Percentiles rank a stretch among this genome's conserved stretches.
Conservation (phyloP, 2,113 vertebrate species). For the Pygathrix nemaeus region DNA sequence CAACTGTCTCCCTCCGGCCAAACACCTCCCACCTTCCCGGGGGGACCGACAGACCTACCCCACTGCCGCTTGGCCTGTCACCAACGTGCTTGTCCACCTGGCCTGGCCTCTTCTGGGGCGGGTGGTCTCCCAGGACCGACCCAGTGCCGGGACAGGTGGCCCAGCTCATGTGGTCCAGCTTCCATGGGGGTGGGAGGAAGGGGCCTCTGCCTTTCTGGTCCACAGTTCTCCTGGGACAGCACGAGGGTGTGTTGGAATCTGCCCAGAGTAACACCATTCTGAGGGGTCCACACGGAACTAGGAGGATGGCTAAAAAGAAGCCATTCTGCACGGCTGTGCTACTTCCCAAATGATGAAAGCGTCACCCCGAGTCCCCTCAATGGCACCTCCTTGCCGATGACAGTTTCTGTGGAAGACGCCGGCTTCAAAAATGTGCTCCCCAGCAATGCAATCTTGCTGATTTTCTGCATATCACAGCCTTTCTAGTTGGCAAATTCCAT, state of each 20-base stretch:
- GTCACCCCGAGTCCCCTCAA: not conserved
- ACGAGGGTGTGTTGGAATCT: not conserved
- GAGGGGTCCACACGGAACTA: not conserved
- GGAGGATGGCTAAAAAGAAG: rapidly evolving
- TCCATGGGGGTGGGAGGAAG: not conserved
- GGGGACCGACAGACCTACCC: not conserved
- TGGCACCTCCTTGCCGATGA: not conserved
- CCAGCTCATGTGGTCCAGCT: rapidly evolving
- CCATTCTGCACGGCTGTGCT: too few species aligned
- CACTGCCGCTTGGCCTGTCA: not conserved
- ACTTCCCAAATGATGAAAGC: rapidly evolving
- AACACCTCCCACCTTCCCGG: not conserved
- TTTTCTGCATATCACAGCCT: not conserved
- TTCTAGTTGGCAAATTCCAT: not conserved
- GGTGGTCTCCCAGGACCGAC: not conserved
- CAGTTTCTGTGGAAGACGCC: rapidly evolving
- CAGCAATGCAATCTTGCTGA: rapidly evolving
- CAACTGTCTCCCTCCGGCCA: not conserved
- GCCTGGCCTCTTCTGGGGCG: not conserved
- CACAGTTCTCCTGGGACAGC: not conserved
- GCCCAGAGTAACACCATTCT: not conserved
- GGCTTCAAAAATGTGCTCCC: not conserved
- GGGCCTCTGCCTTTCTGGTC: not conserved
- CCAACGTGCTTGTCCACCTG: not conserved
- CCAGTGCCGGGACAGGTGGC: not conserved